A percentile compares a stretch with the other conserved stretches of the same genome.
Conservation (phyloP, 1,140 invertebrate species). For the Plutomurus gul region DNA sequence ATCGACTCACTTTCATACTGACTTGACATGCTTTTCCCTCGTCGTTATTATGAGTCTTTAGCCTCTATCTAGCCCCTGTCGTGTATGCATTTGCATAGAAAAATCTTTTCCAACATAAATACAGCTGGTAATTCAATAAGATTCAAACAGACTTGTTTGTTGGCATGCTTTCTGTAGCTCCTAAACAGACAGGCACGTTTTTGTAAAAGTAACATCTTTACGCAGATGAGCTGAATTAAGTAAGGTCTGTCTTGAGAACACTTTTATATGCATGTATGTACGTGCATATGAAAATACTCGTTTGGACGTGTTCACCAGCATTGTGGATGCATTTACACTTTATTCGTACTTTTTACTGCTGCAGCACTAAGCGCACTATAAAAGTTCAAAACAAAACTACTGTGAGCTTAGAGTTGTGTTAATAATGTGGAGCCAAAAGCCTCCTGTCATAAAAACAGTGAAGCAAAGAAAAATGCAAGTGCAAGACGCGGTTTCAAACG, state of each 20-base stretch:
- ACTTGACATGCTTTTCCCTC: slow-evolving; percentile 11
- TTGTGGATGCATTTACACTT: background rate
- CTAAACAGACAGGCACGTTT: background rate
- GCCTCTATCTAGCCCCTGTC: background rate
- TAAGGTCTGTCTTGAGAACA: background rate
- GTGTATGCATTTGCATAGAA: background rate
- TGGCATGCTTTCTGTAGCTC: background rate
- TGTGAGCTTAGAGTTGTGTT: too few species aligned
- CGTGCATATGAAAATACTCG: slow-evolving; percentile 18
- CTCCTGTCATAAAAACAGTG: too few species aligned
- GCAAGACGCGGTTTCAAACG: slow-evolving; percentile 12
- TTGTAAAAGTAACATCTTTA: background rate
- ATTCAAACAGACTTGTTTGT: too few species aligned
- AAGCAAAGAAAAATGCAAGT: too few species aligned
- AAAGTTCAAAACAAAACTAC: too few species aligned
- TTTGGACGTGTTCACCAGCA: background rate
- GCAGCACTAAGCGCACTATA: too few species aligned
- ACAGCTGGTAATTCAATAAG: background rate
- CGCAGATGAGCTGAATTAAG: background rate
- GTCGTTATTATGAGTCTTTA: background rate
- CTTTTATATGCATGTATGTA: too few species aligned
- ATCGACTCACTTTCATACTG: slow-evolving; percentile 13
- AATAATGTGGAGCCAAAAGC: too few species aligned
- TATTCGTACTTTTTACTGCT: too few species aligned
- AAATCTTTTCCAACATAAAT: background rate